These are phyloP conservation scores for Symphodus melops DNA, from an alignment of 2,113 vertebrate genomes.

Conservation along the genomic window DNA sequence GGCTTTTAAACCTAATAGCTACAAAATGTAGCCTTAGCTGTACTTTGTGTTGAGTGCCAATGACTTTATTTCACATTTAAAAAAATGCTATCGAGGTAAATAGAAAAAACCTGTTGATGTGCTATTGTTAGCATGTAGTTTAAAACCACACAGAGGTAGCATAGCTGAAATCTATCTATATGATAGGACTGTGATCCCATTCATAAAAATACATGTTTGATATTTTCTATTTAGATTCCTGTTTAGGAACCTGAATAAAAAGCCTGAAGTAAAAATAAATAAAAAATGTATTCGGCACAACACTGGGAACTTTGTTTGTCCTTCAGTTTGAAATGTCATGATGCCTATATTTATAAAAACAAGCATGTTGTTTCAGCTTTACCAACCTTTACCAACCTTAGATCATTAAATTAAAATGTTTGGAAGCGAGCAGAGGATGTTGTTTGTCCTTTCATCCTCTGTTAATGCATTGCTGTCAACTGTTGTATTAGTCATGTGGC, in stretches of 20 bases:
- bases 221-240: no score
- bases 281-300: not conserved
- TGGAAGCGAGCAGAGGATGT: constrained; percentile 11
- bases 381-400: no score
- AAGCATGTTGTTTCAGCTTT: not conserved
- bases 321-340: constrained; percentile 4
- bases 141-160: not conserved
- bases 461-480: constrained; percentile 32
- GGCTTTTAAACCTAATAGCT: no score
- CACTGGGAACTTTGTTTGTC: not conserved
- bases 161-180: not conserved
- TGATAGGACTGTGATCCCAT: no score
- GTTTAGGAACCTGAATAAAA: no score
- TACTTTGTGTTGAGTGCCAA: not conserved
- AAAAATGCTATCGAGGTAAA: not conserved
- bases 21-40: no score
- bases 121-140: not conserved
- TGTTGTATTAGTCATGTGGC: constrained; percentile 30
- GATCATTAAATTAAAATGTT: constrained; percentile 3
- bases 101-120: not conserved
- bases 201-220: no score
- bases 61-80: not conserved
- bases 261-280: not conserved
- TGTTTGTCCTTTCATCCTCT: constrained; percentile 42
- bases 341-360: not conserved